Evolutionary conservation across 2,113 vertebrate species (phyloP).

Genomic region (Ginglymostoma cirratum): DNA sequence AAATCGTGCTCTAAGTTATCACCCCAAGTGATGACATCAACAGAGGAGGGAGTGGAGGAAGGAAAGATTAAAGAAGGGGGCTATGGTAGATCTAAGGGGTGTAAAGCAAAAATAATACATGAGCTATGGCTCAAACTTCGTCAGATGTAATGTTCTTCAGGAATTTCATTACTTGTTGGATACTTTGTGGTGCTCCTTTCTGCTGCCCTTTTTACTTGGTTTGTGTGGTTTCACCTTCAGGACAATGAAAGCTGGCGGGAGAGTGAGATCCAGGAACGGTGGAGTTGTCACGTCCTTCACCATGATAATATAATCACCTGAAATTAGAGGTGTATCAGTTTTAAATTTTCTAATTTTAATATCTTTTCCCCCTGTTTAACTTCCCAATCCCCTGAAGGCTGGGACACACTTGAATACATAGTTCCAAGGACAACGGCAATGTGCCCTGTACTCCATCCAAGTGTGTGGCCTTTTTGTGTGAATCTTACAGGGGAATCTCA

Average conservation of each 20-base stretch:
- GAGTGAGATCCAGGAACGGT: constrained; percentile 44
- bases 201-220: constrained; percentile 31
- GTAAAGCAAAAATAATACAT: neutral
- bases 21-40: neutral
- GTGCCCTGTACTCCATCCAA: neutral
- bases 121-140: neutral
- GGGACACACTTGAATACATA: neutral
- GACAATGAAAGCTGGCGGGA: constrained; percentile 45
- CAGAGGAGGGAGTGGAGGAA: neutral
- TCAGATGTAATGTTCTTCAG: neutral
- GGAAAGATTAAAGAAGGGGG: neutral
- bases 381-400: neutral
- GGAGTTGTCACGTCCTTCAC: constrained; percentile 46
- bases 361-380: neutral
- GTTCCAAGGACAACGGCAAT: neutral
- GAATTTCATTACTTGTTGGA: constrained; percentile 37
- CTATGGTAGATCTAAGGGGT: neutral
- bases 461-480: neutral
- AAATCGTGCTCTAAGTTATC: neutral
- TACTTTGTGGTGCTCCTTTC: constrained; percentile 32
- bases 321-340: constrained; percentile 36
- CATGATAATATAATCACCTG: constrained; percentile 48
- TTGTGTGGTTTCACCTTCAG: constrained; percentile 44
- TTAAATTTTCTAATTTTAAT: neutral
- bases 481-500: neutral